These are phyloP conservation scores for Lamprotornis superbus DNA, from an alignment of 2,113 vertebrate species.

Conservation along the genomic window DNA sequence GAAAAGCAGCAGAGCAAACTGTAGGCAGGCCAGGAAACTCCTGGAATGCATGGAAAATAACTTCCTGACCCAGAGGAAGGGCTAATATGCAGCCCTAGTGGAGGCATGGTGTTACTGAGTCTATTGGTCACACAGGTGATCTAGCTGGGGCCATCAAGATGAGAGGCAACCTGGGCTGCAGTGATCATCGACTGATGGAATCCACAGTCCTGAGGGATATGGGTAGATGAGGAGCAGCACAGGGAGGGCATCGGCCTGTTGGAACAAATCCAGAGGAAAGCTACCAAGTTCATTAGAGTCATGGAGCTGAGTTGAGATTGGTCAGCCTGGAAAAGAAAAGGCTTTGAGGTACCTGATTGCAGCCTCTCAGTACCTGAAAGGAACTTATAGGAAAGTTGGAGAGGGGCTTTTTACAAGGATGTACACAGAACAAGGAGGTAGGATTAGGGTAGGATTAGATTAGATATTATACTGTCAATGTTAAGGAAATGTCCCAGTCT, in stretches of 20 bases:
- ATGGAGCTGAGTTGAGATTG: background rate
- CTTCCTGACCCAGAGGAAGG: background rate
- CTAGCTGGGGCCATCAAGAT: accelerated
- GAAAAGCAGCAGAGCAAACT: background rate
- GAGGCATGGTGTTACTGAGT: background rate
- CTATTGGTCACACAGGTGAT: background rate
- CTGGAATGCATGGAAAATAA: background rate
- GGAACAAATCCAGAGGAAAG: background rate
- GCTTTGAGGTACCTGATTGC: background rate
- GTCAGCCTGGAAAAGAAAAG: background rate
- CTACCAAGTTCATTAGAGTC: background rate
- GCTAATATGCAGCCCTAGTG: background rate
- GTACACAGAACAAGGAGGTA: background rate
- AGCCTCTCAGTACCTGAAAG: background rate
- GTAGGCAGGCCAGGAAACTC: background rate
- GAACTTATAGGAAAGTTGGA: background rate
- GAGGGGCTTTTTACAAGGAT: too few relatives aligned
- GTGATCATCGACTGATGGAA: too few relatives aligned
- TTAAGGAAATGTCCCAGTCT: background rate
- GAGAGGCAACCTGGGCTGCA: background rate
- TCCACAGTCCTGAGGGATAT: background rate
- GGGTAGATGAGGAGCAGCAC: background rate
- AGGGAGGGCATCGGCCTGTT: accelerated
- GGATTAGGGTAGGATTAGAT: background rate
- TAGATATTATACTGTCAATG: background rate